Percentiles rank a stretch among this genome's conserved stretches.
Conservation (phyloP, 1,140 invertebrate species). For the Oncopeltus fasciatus region DNA sequence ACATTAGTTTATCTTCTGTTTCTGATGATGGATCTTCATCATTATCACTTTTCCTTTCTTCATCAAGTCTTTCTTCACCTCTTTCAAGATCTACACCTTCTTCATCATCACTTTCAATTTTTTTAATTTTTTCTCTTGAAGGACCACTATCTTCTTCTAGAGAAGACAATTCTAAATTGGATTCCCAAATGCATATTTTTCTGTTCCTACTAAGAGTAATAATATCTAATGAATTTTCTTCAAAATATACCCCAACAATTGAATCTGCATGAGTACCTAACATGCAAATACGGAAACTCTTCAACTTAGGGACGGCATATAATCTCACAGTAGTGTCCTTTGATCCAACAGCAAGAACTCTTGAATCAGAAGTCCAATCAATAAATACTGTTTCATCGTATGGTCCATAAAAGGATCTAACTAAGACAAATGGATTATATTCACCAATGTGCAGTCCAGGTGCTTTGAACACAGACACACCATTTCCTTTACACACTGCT, state of each 20-base stretch:
- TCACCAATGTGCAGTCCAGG: constrained; percentile 63
- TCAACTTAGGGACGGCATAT: constrained; percentile 55
- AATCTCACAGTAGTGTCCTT: constrained; percentile 75
- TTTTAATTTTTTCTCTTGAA: constrained; percentile 34
- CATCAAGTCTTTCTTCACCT: constrained; percentile 30
- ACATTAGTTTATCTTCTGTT: constrained; percentile 34
- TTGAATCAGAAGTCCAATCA: constrained; percentile 85
- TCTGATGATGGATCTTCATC: neutral
- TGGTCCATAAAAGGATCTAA: constrained; percentile 62
- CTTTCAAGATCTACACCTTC: constrained; percentile 40
- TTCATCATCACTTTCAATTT: constrained; percentile 35
- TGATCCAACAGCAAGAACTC: constrained; percentile 63
- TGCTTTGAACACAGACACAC: constrained; percentile 73
- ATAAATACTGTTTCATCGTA: constrained; percentile 70
- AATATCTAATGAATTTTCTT: constrained; percentile 66
- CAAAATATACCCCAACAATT: constrained; percentile 78
- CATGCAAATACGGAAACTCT: constrained; percentile 55
- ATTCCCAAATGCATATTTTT: constrained; percentile 75
- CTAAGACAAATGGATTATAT: constrained; percentile 78
- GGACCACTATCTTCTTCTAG: constrained; percentile 37
- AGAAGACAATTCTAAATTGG: constrained; percentile 51
- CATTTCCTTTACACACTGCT: constrained; percentile 73
- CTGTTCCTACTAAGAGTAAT: constrained; percentile 49
- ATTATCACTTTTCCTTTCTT: constrained; percentile 14
- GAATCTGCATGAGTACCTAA: constrained; percentile 67